A percentile compares a stretch with the other conserved stretches of the same genome.
Evolutionary conservation across 2,888 invertebrate genomes (phyloP).

Genomic region (Deilephila porcellus): DNA sequence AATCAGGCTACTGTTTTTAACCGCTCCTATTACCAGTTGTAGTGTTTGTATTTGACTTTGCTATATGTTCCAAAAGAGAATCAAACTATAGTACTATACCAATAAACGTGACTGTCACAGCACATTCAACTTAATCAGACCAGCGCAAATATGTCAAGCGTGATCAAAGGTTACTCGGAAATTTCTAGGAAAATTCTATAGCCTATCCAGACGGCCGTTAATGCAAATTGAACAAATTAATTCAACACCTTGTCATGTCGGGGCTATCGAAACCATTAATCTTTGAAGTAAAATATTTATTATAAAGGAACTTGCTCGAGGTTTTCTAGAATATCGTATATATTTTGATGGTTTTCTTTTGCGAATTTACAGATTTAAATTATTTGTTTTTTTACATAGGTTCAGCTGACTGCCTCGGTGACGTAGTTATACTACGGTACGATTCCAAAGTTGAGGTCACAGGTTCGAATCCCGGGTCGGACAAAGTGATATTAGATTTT

Average conservation of each 20-base stretch:
- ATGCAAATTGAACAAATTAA: conserved; percentile 22
- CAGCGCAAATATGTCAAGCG: neutral
- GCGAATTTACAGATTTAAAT: too few species aligned
- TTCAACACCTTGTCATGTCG: conserved; percentile 2
- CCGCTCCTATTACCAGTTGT: too few species aligned
- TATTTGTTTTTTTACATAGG: too few species aligned
- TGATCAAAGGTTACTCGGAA: neutral
- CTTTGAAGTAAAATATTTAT: neutral
- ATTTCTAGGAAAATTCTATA: conserved; percentile 17
- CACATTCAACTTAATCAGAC: neutral
- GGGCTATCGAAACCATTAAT: neutral
- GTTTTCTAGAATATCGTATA: neutral
- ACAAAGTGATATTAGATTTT: too few species aligned
- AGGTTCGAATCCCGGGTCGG: too few species aligned
- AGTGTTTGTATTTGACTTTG: too few species aligned
- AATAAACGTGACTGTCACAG: neutral
- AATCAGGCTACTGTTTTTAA: too few species aligned
- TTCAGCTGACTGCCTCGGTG: too few species aligned
- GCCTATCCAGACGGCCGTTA: neutral
- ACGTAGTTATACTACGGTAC: too few species aligned
- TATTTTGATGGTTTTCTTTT: neutral
- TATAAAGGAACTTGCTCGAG: neutral
- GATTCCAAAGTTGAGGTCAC: too few species aligned
- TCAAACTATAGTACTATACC: too few species aligned
- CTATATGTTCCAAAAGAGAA: too few species aligned